Evolutionary conservation across 2,113 vertebrate genomes (phyloP).

Genomic region (Parus major): DNA sequence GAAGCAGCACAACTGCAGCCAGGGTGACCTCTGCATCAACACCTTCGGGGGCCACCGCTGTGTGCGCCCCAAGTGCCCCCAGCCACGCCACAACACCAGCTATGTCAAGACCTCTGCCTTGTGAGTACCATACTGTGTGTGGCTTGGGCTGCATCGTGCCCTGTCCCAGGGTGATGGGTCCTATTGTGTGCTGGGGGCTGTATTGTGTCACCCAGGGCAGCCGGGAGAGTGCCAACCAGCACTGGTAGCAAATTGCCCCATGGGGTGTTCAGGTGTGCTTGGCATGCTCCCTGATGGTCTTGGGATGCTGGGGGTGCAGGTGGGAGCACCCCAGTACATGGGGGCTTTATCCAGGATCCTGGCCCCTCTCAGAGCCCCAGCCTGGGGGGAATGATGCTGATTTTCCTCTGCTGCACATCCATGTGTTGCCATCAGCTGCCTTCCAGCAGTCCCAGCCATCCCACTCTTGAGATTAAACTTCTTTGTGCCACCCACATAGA

Average conservation of each 20-base stretch:
- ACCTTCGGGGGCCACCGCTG: slow-evolving; percentile 84
- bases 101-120: slow-evolving; percentile 84
- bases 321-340: not conserved
- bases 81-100: slow-evolving; percentile 72
- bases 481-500: not conserved
- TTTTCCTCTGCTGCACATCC: not conserved
- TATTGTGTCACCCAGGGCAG: not conserved
- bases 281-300: not conserved
- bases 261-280: not conserved
- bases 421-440: rapidly evolving
- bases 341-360: not conserved
- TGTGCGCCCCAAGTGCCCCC: slow-evolving; percentile 82
- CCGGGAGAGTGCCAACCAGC: not conserved
- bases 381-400: rapidly evolving
- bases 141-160: rapidly evolving
- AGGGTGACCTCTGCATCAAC: slow-evolving; percentile 83
- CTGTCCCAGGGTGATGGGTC: not conserved
- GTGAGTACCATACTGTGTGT: slow-evolving; percentile 67
- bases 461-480: rapidly evolving
- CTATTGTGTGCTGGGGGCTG: rapidly evolving
- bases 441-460: not conserved
- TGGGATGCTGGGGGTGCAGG: not conserved
- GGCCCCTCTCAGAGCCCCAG: not conserved
- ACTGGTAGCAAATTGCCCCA: not conserved
- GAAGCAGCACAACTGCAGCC: slow-evolving; percentile 83